Evolutionary conservation across 2,797 vertebrate species (phyloP).

Genomic region (Microhierax caerulescens): DNA sequence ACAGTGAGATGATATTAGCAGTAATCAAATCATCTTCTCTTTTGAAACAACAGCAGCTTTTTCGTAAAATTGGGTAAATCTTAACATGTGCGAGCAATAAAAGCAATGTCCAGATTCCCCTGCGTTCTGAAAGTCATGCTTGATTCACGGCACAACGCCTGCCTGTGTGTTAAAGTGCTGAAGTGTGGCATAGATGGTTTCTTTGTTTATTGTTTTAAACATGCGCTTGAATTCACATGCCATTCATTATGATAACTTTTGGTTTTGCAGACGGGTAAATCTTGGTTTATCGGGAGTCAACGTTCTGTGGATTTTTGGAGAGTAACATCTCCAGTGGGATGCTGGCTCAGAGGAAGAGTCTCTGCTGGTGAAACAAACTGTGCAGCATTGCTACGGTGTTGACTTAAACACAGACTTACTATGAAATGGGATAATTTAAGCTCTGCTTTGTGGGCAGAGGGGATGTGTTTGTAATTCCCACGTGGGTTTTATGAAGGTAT

Average conservation of each 20-base stretch:
- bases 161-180: accelerated
- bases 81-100: accelerated
- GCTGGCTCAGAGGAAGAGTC: too few species aligned
- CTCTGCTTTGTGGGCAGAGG: not conserved
- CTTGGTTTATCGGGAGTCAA: constrained; percentile 95
- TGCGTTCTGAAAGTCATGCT: not conserved
- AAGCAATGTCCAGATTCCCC: not conserved
- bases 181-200: accelerated
- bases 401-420: not conserved
- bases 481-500: accelerated
- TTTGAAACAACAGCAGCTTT: not conserved
- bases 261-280: constrained; percentile 87
- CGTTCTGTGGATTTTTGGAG: constrained; percentile 94
- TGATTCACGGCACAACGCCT: accelerated
- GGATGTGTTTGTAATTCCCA: accelerated
- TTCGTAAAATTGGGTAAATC: accelerated
- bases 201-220: not conserved
- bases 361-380: not conserved
- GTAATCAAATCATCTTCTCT: not conserved
- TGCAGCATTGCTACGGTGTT: accelerated
- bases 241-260: not conserved
- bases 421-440: accelerated
- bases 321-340: constrained; percentile 5
- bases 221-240: accelerated
- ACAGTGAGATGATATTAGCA: accelerated